Conservation (phyloP, 1,140 invertebrate genomes). For the Aradophagus sp. region DNA sequence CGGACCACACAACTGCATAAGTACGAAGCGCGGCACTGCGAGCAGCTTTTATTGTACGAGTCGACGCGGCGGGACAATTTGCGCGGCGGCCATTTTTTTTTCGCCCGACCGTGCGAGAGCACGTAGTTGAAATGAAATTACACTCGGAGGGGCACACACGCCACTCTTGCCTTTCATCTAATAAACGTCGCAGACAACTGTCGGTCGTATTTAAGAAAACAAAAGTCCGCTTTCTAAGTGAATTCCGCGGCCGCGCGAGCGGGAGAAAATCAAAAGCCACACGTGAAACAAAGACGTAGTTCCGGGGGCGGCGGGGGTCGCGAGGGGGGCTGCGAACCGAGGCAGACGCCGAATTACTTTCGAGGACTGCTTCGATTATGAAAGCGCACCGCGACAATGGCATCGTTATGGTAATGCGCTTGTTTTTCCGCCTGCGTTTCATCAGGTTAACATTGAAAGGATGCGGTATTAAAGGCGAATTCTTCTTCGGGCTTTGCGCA, state of each 20-base stretch:
- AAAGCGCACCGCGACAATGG: constrained; percentile 5
- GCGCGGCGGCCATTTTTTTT: constrained; percentile 38
- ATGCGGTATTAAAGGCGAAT: not conserved
- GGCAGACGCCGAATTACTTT: constrained; percentile 7
- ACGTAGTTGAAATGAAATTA: constrained; percentile 53
- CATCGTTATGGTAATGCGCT: constrained; percentile 11
- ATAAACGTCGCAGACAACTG: constrained; percentile 41
- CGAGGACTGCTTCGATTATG: constrained; percentile 14
- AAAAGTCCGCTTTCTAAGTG: constrained; percentile 38
- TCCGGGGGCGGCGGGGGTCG: not conserved
- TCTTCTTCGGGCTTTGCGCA: not conserved
- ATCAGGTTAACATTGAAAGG: constrained; percentile 9
- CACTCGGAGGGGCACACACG: constrained; percentile 25
- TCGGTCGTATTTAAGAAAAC: constrained; percentile 43
- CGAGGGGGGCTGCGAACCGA: not conserved
- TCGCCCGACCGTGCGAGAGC: no score
- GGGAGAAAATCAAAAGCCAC: constrained; percentile 38
- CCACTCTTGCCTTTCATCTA: constrained; percentile 45
- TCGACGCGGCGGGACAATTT: constrained; percentile 13
- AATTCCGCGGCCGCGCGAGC: constrained; percentile 31
- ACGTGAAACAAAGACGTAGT: constrained; percentile 5
- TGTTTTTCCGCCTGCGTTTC: constrained; percentile 3
- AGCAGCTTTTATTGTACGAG: constrained; percentile 35
- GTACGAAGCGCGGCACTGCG: constrained; percentile 19
- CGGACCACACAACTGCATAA: constrained; percentile 17